These are phyloP conservation scores for Clostera curtula DNA, from an alignment of 2,888 invertebrate genomes.

Conservation along the genomic window DNA sequence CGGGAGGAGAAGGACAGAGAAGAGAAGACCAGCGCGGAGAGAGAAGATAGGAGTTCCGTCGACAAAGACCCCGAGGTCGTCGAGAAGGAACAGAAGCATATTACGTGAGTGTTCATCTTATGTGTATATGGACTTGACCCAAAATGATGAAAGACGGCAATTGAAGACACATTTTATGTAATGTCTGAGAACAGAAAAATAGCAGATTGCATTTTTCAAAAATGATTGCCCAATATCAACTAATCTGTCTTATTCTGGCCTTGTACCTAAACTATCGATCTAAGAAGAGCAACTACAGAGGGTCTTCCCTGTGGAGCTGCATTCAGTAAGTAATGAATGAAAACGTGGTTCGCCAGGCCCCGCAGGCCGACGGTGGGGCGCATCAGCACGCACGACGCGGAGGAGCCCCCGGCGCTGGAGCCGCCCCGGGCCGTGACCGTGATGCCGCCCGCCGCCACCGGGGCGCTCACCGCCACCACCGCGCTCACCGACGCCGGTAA, in stretches of 20 bases:
- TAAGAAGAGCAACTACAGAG: too few relatives aligned
- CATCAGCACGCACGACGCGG: slow-evolving; percentile 35
- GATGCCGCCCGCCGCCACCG: slow-evolving; percentile 19
- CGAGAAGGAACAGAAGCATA: slow-evolving; percentile 30
- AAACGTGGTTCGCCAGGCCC: slow-evolving; percentile 20
- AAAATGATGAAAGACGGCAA: too few relatives aligned
- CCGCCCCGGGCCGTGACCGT: slow-evolving; percentile 27
- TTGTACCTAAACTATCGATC: too few relatives aligned
- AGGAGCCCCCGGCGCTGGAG: slow-evolving; percentile 25
- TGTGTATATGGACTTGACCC: not conserved
- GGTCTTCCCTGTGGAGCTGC: too few relatives aligned
- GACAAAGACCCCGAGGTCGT: slow-evolving; percentile 21
- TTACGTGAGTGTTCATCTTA: slow-evolving; percentile 27
- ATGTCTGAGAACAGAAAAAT: too few relatives aligned
- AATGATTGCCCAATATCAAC: too few relatives aligned
- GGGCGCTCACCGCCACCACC: slow-evolving; percentile 22
- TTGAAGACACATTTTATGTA: too few relatives aligned
- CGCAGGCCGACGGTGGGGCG: slow-evolving; percentile 42
- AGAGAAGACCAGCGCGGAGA: slow-evolving; percentile 5
- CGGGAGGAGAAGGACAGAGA: slow-evolving; percentile 14
- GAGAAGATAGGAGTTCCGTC: slow-evolving; percentile 11
- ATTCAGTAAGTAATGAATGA: not conserved
- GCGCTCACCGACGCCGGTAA: slow-evolving; percentile 32
- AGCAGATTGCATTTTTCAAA: too few relatives aligned
- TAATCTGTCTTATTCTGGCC: too few relatives aligned